phyloP scores from a whole-genome alignment of 2,888 invertebrate genomes.

The Diplazon laetatorius region DNA sequence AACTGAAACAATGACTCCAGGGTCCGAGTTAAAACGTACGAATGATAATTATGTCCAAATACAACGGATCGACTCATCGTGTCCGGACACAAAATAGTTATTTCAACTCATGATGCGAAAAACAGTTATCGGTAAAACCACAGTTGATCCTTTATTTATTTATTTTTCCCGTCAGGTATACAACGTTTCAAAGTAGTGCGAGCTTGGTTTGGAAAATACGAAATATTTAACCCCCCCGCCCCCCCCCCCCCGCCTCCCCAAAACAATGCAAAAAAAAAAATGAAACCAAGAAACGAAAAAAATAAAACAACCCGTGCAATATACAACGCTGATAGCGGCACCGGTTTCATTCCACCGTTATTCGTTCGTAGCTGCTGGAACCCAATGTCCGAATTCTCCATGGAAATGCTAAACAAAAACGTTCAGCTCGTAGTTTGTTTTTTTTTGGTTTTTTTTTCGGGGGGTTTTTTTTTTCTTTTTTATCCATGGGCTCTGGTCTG shows the following conservation, averaged over 20 bases:
- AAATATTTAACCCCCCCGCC: constrained; percentile 16
- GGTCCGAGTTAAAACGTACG: not conserved
- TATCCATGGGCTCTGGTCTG: constrained; percentile 6
- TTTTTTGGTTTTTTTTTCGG: constrained; percentile 11
- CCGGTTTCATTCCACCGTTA: constrained; percentile 2
- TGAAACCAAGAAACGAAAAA: too few relatives aligned
- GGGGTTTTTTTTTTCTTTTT: constrained; percentile 20
- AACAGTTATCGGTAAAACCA: not conserved
- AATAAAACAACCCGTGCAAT: constrained; percentile 30
- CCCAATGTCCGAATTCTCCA: constrained; percentile 31
- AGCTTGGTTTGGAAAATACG: not conserved
- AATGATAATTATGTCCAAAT: not conserved
- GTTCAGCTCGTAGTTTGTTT: constrained; percentile 24
- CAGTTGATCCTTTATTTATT: not conserved
- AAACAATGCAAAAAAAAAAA: too few relatives aligned
- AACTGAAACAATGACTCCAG: too few relatives aligned
- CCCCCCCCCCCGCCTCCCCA: too few relatives aligned
- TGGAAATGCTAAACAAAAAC: constrained; percentile 47
- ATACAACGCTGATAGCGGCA: constrained; percentile 31
- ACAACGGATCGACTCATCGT: not conserved
- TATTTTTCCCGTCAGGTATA: not conserved
- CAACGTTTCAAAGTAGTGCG: not conserved
- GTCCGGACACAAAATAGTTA: not conserved
- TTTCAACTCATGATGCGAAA: not conserved
- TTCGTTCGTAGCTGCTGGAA: constrained; percentile 12